Base-by-base conservation (phyloP, 1,140 invertebrate species). In the Stegodyphus mimosarum region DNA sequence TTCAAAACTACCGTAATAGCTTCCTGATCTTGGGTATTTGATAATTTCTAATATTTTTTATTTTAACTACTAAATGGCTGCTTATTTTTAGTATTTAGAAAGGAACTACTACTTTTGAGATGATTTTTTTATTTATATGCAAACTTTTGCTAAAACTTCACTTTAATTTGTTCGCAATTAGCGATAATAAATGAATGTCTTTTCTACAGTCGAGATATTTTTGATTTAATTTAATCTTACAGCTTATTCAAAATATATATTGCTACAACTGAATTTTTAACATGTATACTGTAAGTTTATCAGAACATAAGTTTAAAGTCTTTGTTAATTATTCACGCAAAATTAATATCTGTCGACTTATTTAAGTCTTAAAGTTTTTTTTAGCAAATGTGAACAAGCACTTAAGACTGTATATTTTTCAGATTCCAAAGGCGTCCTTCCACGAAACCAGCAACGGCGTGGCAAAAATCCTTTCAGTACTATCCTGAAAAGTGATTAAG, bases 391-490 rank as follows among this genome's bases (percentile, higher is more conserved):
- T 60, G 9, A 9, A 60, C 55, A 60, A 15, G 55, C 55, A 15
- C 5, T 60, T 11, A 15, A 11, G 9, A 15, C 15, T 60, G 55
- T 60, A 6, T 71, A 15, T 71, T 7, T 71, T 71, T 10, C 63
- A 83, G 80, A 83, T 74, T 74, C 48, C 72, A 83, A 83, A n/a
- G 71, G 70, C 48, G 55, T 17, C 6, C 9, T 73, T 10, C 71
- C 80, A 15, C 53, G 71, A 7, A 73, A 83, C 60, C 75, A 33
- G 6, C 70, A 17, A 33, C 70, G 80, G 60, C 70, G 60, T 66
- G 80, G 80, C 55, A 83, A 83, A 48, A 83, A 83, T 83, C 80
- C 80, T 48, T 83, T 83, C 63, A 83, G 80, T n/a, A 83, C 80
- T 11, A 83, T 83, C 5, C 17, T 83, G 60, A 83, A 83, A 52